phyloP scores from a whole-genome alignment of 2,888 invertebrate genomes.

The Lydus trimaculatus region DNA sequence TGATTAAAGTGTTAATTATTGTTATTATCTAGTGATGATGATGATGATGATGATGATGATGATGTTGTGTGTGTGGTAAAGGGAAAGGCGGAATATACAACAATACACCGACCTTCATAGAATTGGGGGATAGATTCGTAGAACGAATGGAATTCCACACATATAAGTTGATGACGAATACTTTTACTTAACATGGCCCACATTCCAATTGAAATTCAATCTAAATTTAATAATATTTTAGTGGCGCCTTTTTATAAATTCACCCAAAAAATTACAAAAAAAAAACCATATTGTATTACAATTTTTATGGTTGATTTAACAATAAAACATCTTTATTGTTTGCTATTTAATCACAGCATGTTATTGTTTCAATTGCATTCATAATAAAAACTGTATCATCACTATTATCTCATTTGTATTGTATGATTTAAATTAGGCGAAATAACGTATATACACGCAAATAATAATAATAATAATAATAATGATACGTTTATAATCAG shows the following conservation, averaged over 20 bases:
- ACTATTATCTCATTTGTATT: not conserved
- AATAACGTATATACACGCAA: not conserved
- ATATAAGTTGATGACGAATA: constrained; percentile 31
- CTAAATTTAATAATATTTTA: constrained; percentile 12
- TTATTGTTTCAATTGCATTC: not conserved
- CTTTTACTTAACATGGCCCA: constrained; percentile 35
- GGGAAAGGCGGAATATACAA: not conserved
- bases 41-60: not conserved
- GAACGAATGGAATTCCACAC: constrained; percentile 9
- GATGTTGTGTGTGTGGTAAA: not conserved
- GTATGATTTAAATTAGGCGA: not conserved
- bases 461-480: not conserved
- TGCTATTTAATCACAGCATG: not conserved
- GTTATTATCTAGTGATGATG: not conserved
- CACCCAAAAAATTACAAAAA: not conserved
- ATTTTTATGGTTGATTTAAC: not conserved
- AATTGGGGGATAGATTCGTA: constrained; percentile 9
- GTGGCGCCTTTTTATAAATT: constrained; percentile 7
- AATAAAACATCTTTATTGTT: not conserved
- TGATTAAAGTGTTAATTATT: not conserved
- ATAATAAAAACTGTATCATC: not conserved
- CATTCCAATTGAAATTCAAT: constrained; percentile 29
- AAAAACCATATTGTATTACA: not conserved
- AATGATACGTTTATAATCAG: not conserved
- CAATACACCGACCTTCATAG: constrained; percentile 8